Conservation (phyloP, 2,797 vertebrate genomes). For the Melanotaenia nigrans region DNA sequence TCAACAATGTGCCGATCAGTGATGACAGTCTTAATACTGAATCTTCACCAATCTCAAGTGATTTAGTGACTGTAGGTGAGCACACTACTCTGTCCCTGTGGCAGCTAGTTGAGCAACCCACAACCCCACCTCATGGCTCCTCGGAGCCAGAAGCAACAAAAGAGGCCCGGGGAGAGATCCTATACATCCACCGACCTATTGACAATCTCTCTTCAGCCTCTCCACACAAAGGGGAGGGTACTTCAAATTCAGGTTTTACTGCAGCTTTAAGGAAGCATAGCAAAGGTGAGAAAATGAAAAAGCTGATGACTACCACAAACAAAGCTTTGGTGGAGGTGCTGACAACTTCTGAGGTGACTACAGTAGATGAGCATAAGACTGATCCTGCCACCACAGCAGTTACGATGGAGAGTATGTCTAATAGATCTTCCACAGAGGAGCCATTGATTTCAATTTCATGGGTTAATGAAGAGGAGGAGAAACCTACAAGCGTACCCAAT, state of each 20-base stretch:
- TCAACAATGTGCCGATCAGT: constrained; percentile 30
- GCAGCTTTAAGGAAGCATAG: constrained; percentile 57
- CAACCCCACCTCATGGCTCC: constrained; percentile 42
- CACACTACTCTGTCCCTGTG: constrained; percentile 75
- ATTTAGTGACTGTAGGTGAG: constrained; percentile 53
- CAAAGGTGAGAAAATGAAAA: constrained; percentile 33
- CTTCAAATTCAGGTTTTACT: constrained; percentile 43
- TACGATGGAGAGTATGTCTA: constrained; percentile 23
- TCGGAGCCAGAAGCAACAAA: constrained; percentile 47
- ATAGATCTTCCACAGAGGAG: constrained; percentile 47
- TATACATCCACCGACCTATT: constrained; percentile 66
- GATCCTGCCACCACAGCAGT: constrained; percentile 29
- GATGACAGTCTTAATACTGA: constrained; percentile 32
- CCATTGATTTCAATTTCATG: constrained; percentile 70
- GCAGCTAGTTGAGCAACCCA: constrained; percentile 74
- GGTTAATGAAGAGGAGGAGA: constrained; percentile 61
- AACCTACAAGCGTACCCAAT: constrained; percentile 15
- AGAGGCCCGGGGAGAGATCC: constrained; percentile 79
- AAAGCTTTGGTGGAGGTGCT: constrained; percentile 51
- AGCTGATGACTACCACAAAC: constrained; percentile 30
- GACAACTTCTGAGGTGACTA: constrained; percentile 59
- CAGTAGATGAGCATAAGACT: constrained; percentile 38
- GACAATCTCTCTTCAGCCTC: constrained; percentile 42
- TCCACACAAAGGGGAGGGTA: constrained; percentile 25
- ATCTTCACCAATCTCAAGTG: constrained; percentile 33